A percentile compares a stretch with the other conserved stretches of the same genome.
These are phyloP conservation scores for Craterocephalus amniculus DNA, from an alignment of 2,797 vertebrate genomes.

Conservation along the genomic window DNA sequence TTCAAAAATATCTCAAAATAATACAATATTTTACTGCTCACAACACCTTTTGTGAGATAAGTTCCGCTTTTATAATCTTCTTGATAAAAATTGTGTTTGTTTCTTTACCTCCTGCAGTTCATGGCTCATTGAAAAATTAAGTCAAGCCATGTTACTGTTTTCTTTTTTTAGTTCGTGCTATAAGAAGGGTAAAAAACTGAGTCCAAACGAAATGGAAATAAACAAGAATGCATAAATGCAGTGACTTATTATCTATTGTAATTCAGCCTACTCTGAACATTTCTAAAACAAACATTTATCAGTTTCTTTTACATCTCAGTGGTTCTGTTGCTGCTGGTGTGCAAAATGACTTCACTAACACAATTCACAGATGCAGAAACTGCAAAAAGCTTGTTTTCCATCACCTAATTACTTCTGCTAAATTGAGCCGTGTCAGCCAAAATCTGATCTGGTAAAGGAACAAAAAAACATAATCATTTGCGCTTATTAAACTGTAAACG, in stretches of 20 bases:
- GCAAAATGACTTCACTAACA: slow-evolving; percentile 21
- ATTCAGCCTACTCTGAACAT: slow-evolving; percentile 7
- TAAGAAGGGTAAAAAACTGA: no score
- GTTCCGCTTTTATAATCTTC: slow-evolving; percentile 7
- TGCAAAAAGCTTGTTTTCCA: slow-evolving; percentile 15
- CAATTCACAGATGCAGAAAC: slow-evolving; percentile 14
- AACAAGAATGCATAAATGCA: no score
- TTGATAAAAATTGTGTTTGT: slow-evolving; percentile 18
- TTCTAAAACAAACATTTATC: slow-evolving; percentile 11
- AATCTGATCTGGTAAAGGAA: neutral
- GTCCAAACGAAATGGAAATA: no score
- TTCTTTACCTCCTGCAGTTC: slow-evolving; percentile 1
- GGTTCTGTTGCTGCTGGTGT: slow-evolving; percentile 3
- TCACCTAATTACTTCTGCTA: slow-evolving; percentile 31
- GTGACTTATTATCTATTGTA: no score
- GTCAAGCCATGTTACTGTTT: no score
- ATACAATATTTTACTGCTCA: slow-evolving; percentile 35
- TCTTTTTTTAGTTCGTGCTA: no score
- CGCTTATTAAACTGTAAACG: slow-evolving; percentile 3
- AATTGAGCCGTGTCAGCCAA: slow-evolving; percentile 26
- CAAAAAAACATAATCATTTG: neutral
- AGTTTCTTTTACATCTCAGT: slow-evolving; percentile 7
- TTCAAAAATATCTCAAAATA: slow-evolving; percentile 34
- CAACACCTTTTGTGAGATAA: slow-evolving; percentile 33
- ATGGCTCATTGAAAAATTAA: neutral